Evolutionary conservation across 2,888 invertebrate species (phyloP), one percentile per base, ranked within the genome.

Genomic region (Lepidocyrtinus sp.): DNA sequence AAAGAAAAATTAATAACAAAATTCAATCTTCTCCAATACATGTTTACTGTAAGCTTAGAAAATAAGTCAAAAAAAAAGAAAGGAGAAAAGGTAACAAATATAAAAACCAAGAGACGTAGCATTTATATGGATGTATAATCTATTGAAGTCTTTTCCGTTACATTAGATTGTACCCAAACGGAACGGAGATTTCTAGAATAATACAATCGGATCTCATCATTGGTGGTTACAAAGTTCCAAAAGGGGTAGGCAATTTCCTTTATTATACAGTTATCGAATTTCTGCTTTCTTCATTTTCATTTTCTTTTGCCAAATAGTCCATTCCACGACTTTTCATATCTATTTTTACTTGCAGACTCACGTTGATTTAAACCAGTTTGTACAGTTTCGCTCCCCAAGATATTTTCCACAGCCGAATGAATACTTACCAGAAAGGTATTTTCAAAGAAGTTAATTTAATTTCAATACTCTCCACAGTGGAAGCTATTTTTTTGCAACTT

Each of bases 181-280:
- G 88, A 63, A 88, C 88, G 1, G 88, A 88, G 82, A 87, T 88
- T 9, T 88, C 88, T 0, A 86, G 89, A 73, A 87, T 88, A 17
- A 78, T 87, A 5, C 87, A 87, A 89, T 90, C 90, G 46, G 92
- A 93, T 78, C 89, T 92, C 2, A 90, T 91, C 12, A 87, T 94
- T 0, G 89, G 91, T n/a, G 93, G 92, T 7, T 94, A 93, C 87
- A 88, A 88, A 55, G 83, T 88, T 64, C 88, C 88, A 26, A 85
- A 87, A 36, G 87, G 87, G 75, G 88, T 87, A 84, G 79, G 84
- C 68, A 7, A n/a, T 9, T 67, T 67, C 7, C 9, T 36, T 12
- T 36, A 7, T 7, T 7, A 36, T 7, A 36, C 36, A 36, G 5
- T 22, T 19, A n/a, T n/a, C n/a, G n/a, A n/a, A n/a, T n/a, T n/a